These are phyloP conservation scores for Dioctria linearis DNA, from an alignment of 2,888 invertebrate genomes.

Conservation along the genomic window DNA sequence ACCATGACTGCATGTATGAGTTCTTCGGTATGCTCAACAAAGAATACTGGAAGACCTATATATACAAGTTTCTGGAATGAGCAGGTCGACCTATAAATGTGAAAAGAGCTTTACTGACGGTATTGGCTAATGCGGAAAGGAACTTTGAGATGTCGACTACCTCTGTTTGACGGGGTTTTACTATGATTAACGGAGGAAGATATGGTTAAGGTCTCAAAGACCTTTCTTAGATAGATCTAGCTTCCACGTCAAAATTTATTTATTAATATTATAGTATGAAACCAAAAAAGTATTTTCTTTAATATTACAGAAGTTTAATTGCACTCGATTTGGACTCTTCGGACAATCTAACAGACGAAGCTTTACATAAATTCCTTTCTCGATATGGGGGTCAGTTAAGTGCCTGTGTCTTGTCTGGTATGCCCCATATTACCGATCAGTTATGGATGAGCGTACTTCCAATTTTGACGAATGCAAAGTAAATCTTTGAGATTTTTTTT, in stretches of 20 bases:
- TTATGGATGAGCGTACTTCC: constrained; percentile 97
- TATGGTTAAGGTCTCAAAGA: no score
- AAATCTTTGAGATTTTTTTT: constrained; percentile 62
- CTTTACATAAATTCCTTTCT: constrained; percentile 91
- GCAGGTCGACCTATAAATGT: no score
- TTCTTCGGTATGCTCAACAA: no score
- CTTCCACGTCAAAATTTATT: background rate
- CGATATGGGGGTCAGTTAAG: constrained; percentile 90
- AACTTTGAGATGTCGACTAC: no score
- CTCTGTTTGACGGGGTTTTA: no score
- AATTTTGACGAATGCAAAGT: constrained; percentile 93
- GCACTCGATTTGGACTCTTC: constrained; percentile 95
- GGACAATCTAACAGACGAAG: constrained; percentile 95
- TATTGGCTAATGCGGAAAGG: no score
- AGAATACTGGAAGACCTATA: no score
- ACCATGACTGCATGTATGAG: no score
- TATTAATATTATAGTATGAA: background rate
- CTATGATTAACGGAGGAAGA: no score
- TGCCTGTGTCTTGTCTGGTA: constrained; percentile 92
- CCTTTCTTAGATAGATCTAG: background rate
- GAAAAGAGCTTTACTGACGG: no score
- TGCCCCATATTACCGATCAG: constrained; percentile 98
- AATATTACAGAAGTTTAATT: constrained; percentile 76
- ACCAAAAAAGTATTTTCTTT: background rate
- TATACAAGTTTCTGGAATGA: no score